Percentiles rank a stretch among this genome's conserved stretches.
Evolutionary conservation across 1,140 invertebrate species (phyloP).

Genomic region (Pantala flavescens): DNA sequence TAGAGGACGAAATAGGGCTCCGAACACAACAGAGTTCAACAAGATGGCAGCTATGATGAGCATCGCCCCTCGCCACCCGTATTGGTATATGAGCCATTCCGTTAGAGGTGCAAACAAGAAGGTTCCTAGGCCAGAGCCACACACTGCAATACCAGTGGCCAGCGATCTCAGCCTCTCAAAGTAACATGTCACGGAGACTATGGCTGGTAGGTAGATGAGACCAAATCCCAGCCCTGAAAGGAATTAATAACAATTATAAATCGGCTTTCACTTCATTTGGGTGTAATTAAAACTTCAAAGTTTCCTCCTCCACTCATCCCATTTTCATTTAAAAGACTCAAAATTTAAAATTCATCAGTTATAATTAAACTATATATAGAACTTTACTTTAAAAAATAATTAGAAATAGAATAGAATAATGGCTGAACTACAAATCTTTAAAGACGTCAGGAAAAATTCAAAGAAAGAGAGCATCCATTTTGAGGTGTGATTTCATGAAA

Average conservation of each 20-base stretch:
- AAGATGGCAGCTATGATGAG: constrained; percentile 70
- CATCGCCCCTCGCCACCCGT: constrained; percentile 39
- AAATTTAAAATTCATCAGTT: too few relatives aligned
- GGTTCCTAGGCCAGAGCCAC: constrained; percentile 82
- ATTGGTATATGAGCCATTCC: constrained; percentile 44
- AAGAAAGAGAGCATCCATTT: too few relatives aligned
- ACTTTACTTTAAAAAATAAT: too few relatives aligned
- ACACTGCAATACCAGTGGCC: constrained; percentile 89
- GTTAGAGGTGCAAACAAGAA: constrained; percentile 71
- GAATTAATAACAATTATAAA: constrained; percentile 20
- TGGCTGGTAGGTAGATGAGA: constrained; percentile 87
- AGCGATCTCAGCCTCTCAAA: constrained; percentile 84
- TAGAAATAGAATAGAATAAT: too few relatives aligned
- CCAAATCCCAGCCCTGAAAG: constrained; percentile 78
- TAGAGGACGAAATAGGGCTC: constrained; percentile 68
- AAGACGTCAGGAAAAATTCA: too few relatives aligned
- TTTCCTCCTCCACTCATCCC: neutral
- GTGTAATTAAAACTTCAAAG: neutral
- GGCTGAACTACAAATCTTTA: too few relatives aligned
- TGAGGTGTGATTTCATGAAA: too few relatives aligned
- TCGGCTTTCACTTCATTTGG: neutral
- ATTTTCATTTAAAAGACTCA: too few relatives aligned
- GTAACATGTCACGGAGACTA: constrained; percentile 88
- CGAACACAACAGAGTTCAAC: constrained; percentile 72
- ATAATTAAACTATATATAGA: too few relatives aligned